phyloP scores from a whole-genome alignment of 2,888 invertebrate genomes.

The Ptilodon capucinus region DNA sequence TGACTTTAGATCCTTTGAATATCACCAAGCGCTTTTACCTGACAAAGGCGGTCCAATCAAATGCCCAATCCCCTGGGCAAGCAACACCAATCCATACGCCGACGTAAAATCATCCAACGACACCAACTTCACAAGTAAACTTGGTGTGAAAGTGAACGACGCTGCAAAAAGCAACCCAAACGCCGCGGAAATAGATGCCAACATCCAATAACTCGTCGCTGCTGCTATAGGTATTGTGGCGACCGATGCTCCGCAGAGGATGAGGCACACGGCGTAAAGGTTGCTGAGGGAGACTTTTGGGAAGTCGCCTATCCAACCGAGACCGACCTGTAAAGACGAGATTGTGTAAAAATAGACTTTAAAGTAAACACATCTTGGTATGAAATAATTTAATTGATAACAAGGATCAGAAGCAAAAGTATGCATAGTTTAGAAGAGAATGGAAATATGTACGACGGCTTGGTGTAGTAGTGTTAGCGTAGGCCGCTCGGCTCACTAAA shows the following conservation, averaged over 20 bases:
- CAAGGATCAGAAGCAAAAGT: too few species aligned
- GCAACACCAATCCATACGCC: slow-evolving; percentile 93
- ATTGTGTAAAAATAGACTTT: too few species aligned
- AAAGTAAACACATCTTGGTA: too few species aligned
- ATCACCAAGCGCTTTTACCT: slow-evolving; percentile 73
- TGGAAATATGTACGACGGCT: too few species aligned
- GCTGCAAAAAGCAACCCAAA: slow-evolving; percentile 97
- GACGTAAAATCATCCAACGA: slow-evolving; percentile 95
- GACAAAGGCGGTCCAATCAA: slow-evolving; percentile 95
- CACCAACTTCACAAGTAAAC: slow-evolving; percentile 93
- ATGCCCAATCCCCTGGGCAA: slow-evolving; percentile 96
- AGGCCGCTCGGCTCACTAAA: too few species aligned
- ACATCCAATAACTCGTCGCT: slow-evolving; percentile 71
- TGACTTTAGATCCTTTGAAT: too few species aligned
- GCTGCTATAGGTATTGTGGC: slow-evolving; percentile 82
- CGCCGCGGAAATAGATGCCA: slow-evolving; percentile 80
- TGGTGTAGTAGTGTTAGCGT: too few species aligned
- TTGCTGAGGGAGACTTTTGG: slow-evolving; percentile 91
- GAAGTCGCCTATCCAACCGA: slow-evolving; percentile 95
- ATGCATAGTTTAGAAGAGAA: too few species aligned
- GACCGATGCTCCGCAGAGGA: slow-evolving; percentile 85
- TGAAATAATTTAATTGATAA: too few species aligned
- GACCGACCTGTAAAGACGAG: slow-evolving; percentile 82
- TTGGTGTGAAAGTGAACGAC: slow-evolving; percentile 95
- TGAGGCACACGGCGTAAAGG: slow-evolving; percentile 90